Evolutionary conservation across 2,888 invertebrate genomes (phyloP).

Genomic region (Dryobotodes eremita): DNA sequence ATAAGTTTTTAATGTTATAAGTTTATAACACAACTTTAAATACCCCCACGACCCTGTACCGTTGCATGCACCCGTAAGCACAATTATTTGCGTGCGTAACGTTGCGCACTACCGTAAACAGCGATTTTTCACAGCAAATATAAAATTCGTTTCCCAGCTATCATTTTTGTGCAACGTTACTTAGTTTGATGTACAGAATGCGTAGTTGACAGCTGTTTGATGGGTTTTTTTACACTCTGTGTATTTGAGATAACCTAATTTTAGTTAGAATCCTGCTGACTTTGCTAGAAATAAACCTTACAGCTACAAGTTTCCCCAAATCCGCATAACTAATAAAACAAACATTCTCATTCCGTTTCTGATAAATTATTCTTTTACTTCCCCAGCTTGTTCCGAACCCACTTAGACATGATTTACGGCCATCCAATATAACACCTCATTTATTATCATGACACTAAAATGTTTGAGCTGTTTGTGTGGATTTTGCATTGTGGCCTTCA

Average conservation of each 20-base stretch:
- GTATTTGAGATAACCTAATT: neutral
- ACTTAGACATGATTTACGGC: slow-evolving; percentile 61
- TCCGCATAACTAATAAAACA: slow-evolving; percentile 57
- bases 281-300: neutral
- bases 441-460: slow-evolving; percentile 53
- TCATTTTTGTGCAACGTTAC: too few relatives aligned
- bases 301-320: slow-evolving; percentile 35
- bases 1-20: too few relatives aligned
- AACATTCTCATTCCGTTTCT: slow-evolving; percentile 46
- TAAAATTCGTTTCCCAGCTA: too few relatives aligned
- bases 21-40: too few relatives aligned
- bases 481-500: neutral
- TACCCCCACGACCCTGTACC: too few relatives aligned
- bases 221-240: too few relatives aligned
- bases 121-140: too few relatives aligned
- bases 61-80: too few relatives aligned
- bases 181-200: too few relatives aligned
- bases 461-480: slow-evolving; percentile 15
- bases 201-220: too few relatives aligned
- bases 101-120: too few relatives aligned
- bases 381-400: slow-evolving; percentile 50
- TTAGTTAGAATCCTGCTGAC: neutral
- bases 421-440: slow-evolving; percentile 63
- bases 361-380: slow-evolving; percentile 65
- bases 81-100: too few relatives aligned